Evolutionary conservation across 2,797 vertebrate genomes (phyloP), one percentile per base, ranked within the genome.

Genomic region (Diplodus sargus): DNA sequence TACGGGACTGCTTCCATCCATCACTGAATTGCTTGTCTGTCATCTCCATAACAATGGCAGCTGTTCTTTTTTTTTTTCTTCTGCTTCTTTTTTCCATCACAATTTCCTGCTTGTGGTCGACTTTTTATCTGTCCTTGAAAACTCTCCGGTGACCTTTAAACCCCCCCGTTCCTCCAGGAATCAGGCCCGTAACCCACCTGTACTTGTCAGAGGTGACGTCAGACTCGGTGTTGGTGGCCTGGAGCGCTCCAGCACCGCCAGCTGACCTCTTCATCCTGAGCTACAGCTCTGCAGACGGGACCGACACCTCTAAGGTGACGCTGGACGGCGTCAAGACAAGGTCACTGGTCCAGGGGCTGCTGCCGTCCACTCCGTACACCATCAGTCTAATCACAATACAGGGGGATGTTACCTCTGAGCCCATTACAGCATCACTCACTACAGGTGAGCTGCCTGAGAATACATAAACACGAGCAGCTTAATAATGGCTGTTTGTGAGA

Each of bases 191-290:
- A 85, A 97, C 96, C 0, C 97, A 98, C 88, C 95, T 99, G 88
- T 96, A 97, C 95, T 96, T 99, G 92, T 98, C 97, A 74, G 97
- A 97, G 25, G 94, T 99, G 94, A 97, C 96, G 0, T 97, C 96
- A 79, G 97, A 96, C 91, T 97, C 97, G 0, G 95, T 97, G 87
- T 96, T 94, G 2, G 95, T 98, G 90, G 96, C 97, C 0, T 99
- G 98, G 98, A 98, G 95, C 2, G 95, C 97, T 67, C 98, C 98
- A 0, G 98, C 98, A 12, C 97, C 98, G 0, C 97, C 97, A 3
- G 97, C 98, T 70, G 96, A 98, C 90, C 94, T 90, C 87, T 97
- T 98, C 88, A 95, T 97, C 89, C 93, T 99, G 86, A 97, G 95
- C 93, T 99, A 98, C 94, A 96, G 93, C 72, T 95, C 96, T 15